Evolutionary conservation across 2,888 invertebrate genomes (phyloP).

Genomic region (Nematopogon swammerdamellus): DNA sequence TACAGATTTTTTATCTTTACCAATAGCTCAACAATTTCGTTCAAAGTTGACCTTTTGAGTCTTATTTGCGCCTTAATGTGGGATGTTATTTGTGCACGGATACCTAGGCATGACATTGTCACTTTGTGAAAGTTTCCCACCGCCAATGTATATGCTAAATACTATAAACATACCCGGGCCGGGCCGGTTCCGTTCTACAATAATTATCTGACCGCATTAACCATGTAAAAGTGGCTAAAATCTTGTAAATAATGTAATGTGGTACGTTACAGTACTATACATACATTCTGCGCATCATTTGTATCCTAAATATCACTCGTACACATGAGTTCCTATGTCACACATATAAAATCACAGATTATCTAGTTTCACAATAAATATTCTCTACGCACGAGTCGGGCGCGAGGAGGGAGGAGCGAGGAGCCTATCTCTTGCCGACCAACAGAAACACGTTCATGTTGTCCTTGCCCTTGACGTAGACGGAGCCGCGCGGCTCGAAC

Average conservation of each 20-base stretch:
- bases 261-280: neutral
- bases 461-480: constrained; percentile 96
- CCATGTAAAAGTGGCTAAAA: neutral
- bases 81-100: no score
- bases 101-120: no score
- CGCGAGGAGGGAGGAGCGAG: neutral
- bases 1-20: no score
- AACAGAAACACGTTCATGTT: constrained; percentile 88
- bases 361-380: constrained; percentile 29
- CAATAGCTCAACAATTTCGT: no score
- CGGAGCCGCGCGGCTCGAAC: constrained; percentile 89
- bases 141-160: no score
- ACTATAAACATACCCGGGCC: no score
- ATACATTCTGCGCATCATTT: neutral
- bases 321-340: neutral
- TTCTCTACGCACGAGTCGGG: constrained; percentile 20
- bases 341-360: constrained; percentile 41
- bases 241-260: neutral
- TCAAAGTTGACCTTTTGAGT: no score
- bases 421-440: constrained; percentile 44
- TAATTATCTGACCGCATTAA: neutral
- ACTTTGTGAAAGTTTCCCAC: no score
- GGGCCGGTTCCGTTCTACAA: no score
- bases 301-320: neutral
- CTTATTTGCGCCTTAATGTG: no score